These are phyloP conservation scores for Cuculus canorus DNA, from an alignment of 2,797 vertebrate genomes.

Conservation along the genomic window DNA sequence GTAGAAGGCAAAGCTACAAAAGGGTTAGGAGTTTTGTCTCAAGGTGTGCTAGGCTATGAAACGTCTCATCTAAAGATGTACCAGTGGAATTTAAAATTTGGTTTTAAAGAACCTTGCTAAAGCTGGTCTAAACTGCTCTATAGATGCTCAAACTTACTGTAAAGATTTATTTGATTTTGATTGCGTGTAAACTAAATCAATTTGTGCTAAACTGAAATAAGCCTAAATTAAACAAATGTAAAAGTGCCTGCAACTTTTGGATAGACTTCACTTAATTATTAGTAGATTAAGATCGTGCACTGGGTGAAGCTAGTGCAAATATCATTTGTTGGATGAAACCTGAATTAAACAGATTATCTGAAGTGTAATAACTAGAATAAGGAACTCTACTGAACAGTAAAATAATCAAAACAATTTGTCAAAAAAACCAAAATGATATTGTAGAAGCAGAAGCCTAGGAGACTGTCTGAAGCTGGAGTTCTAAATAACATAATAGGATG, in stretches of 20 bases:
- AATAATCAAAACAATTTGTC: not conserved
- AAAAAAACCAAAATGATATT: not conserved
- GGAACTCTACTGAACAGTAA: not conserved
- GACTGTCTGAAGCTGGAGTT: not conserved
- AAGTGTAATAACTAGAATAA: not conserved
- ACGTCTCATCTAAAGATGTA: not conserved
- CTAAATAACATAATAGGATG: not conserved
- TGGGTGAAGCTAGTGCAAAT: not conserved
- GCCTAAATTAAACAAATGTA: not conserved
- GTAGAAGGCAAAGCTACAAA: not conserved
- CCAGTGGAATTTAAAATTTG: not conserved
- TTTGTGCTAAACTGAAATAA: constrained; percentile 11
- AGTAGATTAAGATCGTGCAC: not conserved
- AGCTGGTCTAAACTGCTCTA: not conserved
- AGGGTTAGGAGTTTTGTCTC: not conserved
- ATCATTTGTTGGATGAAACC: not conserved
- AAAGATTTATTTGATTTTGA: not conserved
- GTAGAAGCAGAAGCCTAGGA: not conserved
- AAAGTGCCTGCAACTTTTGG: not conserved
- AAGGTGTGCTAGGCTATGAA: not conserved
- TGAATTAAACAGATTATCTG: not conserved
- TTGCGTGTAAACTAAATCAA: not conserved
- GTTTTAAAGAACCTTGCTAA: not conserved
- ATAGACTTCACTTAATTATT: not conserved
- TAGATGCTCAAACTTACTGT: not conserved